Evolutionary conservation across 2,888 invertebrate species (phyloP).

Genomic region (Antheraea assamensis): DNA sequence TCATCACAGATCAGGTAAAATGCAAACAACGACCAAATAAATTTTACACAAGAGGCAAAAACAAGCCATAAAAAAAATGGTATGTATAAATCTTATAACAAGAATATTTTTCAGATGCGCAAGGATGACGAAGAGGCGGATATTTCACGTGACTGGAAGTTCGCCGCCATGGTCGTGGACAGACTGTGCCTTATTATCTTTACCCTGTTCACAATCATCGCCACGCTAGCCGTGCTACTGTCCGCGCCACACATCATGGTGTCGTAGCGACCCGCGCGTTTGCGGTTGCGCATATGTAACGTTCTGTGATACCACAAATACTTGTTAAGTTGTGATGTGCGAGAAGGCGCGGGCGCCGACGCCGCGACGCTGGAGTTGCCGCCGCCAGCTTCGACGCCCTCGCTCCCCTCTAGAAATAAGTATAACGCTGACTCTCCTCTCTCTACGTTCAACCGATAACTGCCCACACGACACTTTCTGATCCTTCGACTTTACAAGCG

Average conservation of each 20-base stretch:
- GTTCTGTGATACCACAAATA: slow-evolving; percentile 87
- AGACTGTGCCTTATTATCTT: slow-evolving; percentile 99
- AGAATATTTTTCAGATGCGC: slow-evolving; percentile 86
- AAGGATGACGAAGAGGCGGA: slow-evolving; percentile 97
- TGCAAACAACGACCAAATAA: neutral
- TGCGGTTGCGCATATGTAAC: slow-evolving; percentile 78
- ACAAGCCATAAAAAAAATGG: neutral
- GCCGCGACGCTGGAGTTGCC: slow-evolving; percentile 72
- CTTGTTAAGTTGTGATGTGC: slow-evolving; percentile 85
- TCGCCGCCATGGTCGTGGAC: slow-evolving; percentile 99
- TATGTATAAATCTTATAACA: neutral
- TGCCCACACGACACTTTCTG: slow-evolving; percentile 65
- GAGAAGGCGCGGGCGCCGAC: slow-evolving; percentile 72
- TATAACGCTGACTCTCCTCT: slow-evolving; percentile 74
- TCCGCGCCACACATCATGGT: slow-evolving; percentile 98
- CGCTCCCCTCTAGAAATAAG: slow-evolving; percentile 77
- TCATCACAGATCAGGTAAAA: slow-evolving; percentile 93
- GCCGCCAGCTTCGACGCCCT: slow-evolving; percentile 73
- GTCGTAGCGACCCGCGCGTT: slow-evolving; percentile 87
- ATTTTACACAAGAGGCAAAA: neutral
- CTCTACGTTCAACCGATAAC: slow-evolving; percentile 68
- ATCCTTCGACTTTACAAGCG: slow-evolving; percentile 55
- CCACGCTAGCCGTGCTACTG: slow-evolving; percentile 97
- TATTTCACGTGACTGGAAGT: slow-evolving; percentile 99
- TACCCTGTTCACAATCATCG: slow-evolving; percentile 98